Percentiles rank a stretch among this genome's conserved stretches.
These are phyloP conservation scores for Drosophila stalkeri DNA, from an alignment of 2,888 invertebrate genomes.

Conservation along the genomic window DNA sequence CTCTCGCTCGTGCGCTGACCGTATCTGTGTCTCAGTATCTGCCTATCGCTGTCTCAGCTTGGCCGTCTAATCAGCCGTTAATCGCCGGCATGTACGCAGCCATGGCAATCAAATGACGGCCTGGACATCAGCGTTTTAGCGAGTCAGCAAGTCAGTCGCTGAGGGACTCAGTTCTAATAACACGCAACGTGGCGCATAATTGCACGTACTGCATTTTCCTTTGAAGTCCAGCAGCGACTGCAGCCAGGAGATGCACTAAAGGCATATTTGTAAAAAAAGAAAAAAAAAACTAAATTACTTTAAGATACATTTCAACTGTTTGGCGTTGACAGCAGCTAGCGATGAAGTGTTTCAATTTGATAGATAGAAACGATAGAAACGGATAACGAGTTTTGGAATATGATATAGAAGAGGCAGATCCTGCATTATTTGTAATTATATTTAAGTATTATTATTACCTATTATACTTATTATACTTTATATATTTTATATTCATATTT, in stretches of 20 bases:
- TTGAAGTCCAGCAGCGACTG: constrained; percentile 50
- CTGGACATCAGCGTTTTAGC: constrained; percentile 50
- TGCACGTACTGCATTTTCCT: constrained; percentile 71
- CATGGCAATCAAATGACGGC: constrained; percentile 52
- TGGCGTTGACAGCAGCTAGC: constrained; percentile 2
- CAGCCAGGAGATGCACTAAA: constrained; percentile 44
- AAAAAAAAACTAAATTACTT: neutral
- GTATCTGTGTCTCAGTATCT: constrained; percentile 40
- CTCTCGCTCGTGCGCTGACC: constrained; percentile 36
- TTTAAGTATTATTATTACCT: too few species aligned
- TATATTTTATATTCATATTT: too few species aligned
- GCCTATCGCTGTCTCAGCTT: constrained; percentile 42
- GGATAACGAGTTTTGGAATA: neutral
- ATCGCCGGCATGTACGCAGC: constrained; percentile 65
- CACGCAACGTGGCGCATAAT: constrained; percentile 71
- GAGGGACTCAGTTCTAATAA: constrained; percentile 65
- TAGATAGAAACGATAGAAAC: too few species aligned
- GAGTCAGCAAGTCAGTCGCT: constrained; percentile 26
- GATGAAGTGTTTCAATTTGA: neutral
- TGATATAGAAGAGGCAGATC: neutral
- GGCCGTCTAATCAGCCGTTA: constrained; percentile 71
- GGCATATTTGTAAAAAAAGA: constrained; percentile 50
- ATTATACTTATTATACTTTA: too few species aligned
- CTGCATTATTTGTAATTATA: too few species aligned
- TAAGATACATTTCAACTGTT: constrained; percentile 54